Evolutionary conservation across 2,888 invertebrate species (phyloP).

Genomic region (Linnaemya tessellans): DNA sequence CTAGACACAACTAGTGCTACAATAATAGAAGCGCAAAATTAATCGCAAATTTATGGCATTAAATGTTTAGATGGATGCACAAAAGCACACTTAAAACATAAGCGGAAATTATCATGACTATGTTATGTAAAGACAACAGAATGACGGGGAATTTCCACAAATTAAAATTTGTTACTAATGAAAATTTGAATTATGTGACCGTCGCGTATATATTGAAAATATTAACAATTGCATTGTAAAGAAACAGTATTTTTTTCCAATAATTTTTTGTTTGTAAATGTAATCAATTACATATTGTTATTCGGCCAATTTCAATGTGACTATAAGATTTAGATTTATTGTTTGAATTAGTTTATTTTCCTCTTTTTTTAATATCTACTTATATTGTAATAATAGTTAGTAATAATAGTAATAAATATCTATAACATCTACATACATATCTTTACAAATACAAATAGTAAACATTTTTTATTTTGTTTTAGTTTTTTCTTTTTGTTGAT

Average conservation of each 20-base stretch:
- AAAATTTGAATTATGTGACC: no score
- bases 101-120: no score
- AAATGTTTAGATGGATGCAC: no score
- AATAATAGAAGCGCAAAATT: no score
- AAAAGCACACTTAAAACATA: no score
- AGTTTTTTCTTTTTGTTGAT: conserved; percentile 41
- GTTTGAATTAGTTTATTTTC: conserved; percentile 20
- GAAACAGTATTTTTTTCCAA: conserved; percentile 26
- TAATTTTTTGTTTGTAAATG: neutral
- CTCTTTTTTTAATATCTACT: conserved; percentile 60
- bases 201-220: neutral
- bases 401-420: conserved; percentile 70
- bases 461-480: conserved; percentile 57
- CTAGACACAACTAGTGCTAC: no score
- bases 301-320: neutral
- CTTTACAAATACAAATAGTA: conserved; percentile 71
- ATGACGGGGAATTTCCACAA: no score
- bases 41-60: no score
- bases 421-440: conserved; percentile 72
- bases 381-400: conserved; percentile 64
- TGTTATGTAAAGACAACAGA: no score
- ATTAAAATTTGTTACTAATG: no score
- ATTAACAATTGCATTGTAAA: neutral
- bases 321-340: conserved; percentile 3
- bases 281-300: conserved; percentile 5